These are phyloP conservation scores for Tryphoninae sp. DNA, from an alignment of 2,888 invertebrate genomes.

Conservation along the genomic window DNA sequence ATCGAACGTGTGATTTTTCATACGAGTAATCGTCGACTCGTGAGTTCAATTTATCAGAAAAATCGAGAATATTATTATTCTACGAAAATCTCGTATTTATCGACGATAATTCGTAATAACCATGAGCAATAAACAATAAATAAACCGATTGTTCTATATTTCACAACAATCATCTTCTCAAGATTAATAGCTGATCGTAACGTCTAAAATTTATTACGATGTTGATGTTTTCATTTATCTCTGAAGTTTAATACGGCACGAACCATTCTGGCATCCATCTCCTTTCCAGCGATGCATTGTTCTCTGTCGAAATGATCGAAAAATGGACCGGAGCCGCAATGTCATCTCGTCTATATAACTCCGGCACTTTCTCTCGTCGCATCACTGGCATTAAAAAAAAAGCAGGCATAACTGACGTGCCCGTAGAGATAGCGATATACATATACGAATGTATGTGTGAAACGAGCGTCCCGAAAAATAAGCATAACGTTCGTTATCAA, in stretches of 20 bases:
- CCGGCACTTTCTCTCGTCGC: background rate
- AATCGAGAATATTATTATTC: background rate
- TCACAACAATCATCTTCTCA: too few species aligned
- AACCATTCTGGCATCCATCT: background rate
- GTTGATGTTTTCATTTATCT: background rate
- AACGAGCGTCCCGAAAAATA: conserved; percentile 48
- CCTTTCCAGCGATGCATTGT: background rate
- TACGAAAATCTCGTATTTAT: background rate
- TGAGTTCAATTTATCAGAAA: background rate
- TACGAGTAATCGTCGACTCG: background rate
- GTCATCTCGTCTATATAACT: background rate
- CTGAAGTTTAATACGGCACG: background rate
- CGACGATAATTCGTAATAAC: too few species aligned
- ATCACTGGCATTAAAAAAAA: conserved; percentile 11
- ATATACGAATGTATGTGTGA: background rate
- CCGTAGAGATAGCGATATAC: conserved; percentile 27
- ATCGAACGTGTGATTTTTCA: conserved; percentile 47
- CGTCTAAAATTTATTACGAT: too few species aligned
- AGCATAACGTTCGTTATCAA: conserved; percentile 51
- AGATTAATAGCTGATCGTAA: too few species aligned
- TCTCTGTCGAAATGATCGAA: background rate
- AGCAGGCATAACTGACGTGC: conserved; percentile 30
- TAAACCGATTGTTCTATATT: too few species aligned
- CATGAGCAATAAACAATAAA: too few species aligned
- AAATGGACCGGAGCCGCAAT: background rate